Conservation (phyloP, 2,113 vertebrate species). For the Enhydra lutris region DNA sequence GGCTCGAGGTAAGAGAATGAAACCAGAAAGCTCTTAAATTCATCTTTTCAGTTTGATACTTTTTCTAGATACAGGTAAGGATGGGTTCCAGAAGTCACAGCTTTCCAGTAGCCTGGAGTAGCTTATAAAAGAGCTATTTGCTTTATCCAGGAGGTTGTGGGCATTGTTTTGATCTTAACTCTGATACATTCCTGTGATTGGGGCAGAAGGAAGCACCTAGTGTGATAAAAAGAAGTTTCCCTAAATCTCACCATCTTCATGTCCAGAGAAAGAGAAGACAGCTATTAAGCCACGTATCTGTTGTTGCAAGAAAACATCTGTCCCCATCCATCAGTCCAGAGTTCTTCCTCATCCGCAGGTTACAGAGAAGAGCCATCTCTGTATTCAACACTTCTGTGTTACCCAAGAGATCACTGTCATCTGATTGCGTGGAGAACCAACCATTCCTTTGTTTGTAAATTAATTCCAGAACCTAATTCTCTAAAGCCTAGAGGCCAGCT, state of each 20-base stretch:
- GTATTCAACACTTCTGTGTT: not conserved
- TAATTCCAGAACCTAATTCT: not conserved
- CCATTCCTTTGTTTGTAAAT: not conserved
- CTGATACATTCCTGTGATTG: not conserved
- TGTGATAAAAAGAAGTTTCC: not conserved
- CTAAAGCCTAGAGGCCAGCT: not conserved
- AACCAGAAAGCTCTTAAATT: not conserved
- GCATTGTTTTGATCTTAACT: not conserved
- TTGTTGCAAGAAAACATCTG: not conserved
- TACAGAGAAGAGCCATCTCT: not conserved
- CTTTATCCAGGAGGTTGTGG: not conserved
- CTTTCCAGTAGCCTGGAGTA: not conserved
- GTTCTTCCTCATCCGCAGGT: not conserved
- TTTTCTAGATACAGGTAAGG: not conserved
- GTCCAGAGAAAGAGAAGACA: not conserved
- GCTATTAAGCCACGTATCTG: not conserved
- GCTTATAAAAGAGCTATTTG: not conserved
- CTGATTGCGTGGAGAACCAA: not conserved
- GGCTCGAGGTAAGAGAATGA: slow-evolving; percentile 91
- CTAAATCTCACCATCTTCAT: not conserved
- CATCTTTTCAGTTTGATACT: not conserved
- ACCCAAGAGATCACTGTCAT: not conserved
- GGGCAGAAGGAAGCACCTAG: not conserved
- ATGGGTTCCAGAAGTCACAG: not conserved
- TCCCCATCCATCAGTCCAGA: not conserved